Percentiles rank a stretch among this genome's conserved stretches.
These are phyloP conservation scores for Metalampra italica DNA, from an alignment of 2,888 invertebrate genomes.

Conservation along the genomic window DNA sequence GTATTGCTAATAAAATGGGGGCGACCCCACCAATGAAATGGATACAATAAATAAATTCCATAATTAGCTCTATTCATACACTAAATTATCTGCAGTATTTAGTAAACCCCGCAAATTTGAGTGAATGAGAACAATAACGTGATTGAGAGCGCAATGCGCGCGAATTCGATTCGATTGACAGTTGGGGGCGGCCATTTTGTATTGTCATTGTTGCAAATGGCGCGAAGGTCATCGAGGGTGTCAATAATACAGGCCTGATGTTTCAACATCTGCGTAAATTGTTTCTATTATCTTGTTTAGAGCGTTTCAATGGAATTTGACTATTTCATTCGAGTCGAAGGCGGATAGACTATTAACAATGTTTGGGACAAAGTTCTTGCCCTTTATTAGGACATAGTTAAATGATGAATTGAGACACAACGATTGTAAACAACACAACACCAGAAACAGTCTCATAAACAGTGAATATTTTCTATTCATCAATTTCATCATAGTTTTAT, in stretches of 20 bases:
- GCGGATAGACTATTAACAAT: too few species aligned
- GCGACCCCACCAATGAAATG: conserved; percentile 54
- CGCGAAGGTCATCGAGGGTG: conserved; percentile 25
- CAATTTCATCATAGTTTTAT: too few species aligned
- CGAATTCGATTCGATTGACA: conserved; percentile 58
- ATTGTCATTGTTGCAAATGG: conserved; percentile 48
- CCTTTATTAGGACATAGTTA: too few species aligned
- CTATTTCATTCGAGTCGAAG: too few species aligned
- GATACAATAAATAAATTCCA: conserved; percentile 71
- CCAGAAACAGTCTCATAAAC: too few species aligned
- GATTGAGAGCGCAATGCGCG: conserved; percentile 27
- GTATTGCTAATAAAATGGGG: conserved; percentile 56
- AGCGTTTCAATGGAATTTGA: too few species aligned
- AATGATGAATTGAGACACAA: too few species aligned
- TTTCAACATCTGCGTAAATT: conserved; percentile 23
- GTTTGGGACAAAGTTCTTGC: too few species aligned
- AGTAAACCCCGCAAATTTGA: conserved; percentile 35
- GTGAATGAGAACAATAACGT: conserved; percentile 39
- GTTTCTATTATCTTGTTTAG: background rate
- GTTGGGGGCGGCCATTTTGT: conserved; percentile 57
- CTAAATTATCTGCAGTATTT: conserved; percentile 60
- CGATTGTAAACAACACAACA: too few species aligned
- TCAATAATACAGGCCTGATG: conserved; percentile 15
- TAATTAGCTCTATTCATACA: conserved; percentile 72
- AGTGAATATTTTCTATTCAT: too few species aligned